Percentiles rank a stretch among this genome's conserved stretches.
Evolutionary conservation across 2,888 invertebrate species (phyloP).

Genomic region (Patella pellucida): DNA sequence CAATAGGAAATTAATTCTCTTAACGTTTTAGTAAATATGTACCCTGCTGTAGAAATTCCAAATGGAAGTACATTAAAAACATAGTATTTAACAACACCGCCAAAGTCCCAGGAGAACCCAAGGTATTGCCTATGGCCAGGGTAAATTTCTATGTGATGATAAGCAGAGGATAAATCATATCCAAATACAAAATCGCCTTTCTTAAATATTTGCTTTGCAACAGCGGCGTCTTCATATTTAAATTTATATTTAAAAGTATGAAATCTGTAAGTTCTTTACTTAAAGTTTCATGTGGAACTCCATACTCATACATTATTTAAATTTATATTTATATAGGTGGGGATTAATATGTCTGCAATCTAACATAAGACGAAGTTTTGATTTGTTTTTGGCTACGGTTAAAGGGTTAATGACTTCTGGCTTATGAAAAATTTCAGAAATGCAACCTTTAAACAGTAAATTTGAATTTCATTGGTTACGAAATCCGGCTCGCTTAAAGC

Average conservation of each 20-base stretch:
- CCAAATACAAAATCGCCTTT: constrained; percentile 6
- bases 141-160: constrained; percentile 4
- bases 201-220: not conserved
- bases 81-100: not conserved
- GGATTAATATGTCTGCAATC: constrained; percentile 8
- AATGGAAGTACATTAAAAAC: not conserved
- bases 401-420: constrained; percentile 1
- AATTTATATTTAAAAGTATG: too few species aligned
- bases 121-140: not conserved
- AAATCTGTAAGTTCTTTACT: too few species aligned
- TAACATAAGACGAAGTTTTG: not conserved
- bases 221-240: not conserved
- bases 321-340: not conserved
- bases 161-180: not conserved
- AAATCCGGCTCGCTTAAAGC: not conserved
- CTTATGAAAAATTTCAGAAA: not conserved
- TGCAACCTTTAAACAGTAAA: not conserved
- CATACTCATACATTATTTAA: too few species aligned
- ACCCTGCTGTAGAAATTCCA: not conserved
- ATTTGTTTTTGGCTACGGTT: not conserved
- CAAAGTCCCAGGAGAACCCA: not conserved
- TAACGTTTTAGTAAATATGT: not conserved
- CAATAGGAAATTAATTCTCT: not conserved
- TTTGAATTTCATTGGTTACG: not conserved
- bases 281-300: too few species aligned